Conservation (phyloP, 2,888 invertebrate genomes). For the Parnassius smintheus region DNA sequence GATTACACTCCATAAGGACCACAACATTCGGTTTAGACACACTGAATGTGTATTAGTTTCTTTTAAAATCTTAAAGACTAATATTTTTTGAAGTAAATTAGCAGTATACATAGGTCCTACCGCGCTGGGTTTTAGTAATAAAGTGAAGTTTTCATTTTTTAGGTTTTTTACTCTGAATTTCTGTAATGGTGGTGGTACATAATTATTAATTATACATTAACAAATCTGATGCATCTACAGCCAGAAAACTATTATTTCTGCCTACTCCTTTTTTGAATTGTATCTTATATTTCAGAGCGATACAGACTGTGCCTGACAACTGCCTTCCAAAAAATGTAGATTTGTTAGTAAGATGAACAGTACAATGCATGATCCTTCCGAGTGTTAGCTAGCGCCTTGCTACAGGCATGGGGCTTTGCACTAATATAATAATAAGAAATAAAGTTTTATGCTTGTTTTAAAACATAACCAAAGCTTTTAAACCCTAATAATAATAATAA, state of each 20-base stretch:
- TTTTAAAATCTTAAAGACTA: too few relatives aligned
- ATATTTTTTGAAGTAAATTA: too few relatives aligned
- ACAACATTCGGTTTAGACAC: too few relatives aligned
- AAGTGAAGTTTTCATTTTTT: too few relatives aligned
- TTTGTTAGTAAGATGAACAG: slow-evolving; percentile 75
- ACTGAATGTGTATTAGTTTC: too few relatives aligned
- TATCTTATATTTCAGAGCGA: slow-evolving; percentile 67
- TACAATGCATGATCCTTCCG: slow-evolving; percentile 55
- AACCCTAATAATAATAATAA: slow-evolving; percentile 12
- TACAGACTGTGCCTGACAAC: slow-evolving; percentile 77
- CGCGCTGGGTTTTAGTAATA: too few relatives aligned
- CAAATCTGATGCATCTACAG: not conserved
- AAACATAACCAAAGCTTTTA: slow-evolving; percentile 2
- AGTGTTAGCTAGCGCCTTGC: slow-evolving; percentile 20
- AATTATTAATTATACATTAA: not conserved
- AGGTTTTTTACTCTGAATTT: too few relatives aligned
- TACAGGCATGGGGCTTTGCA: slow-evolving; percentile 17
- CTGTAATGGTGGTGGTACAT: not conserved
- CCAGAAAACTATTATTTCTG: not conserved
- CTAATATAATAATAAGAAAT: not conserved
- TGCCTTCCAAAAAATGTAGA: slow-evolving; percentile 80
- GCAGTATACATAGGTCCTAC: too few relatives aligned
- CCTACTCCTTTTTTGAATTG: slow-evolving; percentile 17
- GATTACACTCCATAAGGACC: too few relatives aligned
- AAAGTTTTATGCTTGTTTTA: slow-evolving; percentile 2